Evolutionary conservation across 2,888 invertebrate species (phyloP).

Genomic region (Troglohyphantes excavatus): DNA sequence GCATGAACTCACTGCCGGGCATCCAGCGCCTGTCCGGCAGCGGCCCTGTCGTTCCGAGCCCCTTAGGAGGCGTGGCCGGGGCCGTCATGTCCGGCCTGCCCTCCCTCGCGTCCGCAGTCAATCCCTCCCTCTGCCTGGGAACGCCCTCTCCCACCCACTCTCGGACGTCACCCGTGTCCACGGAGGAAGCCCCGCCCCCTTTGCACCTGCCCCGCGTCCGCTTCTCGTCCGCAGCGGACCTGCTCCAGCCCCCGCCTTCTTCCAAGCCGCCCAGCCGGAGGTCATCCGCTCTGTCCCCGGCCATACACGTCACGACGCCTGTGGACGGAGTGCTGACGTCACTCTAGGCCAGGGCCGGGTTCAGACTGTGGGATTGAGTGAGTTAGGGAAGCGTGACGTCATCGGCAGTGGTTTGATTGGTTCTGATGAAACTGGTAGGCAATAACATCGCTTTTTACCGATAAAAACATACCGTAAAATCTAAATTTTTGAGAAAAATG

Average conservation of each 20-base stretch:
- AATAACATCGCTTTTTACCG: too few relatives aligned
- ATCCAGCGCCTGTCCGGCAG: constrained; percentile 25
- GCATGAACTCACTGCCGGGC: constrained; percentile 59
- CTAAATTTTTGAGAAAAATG: too few relatives aligned
- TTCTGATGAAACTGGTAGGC: too few relatives aligned
- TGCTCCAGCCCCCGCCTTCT: constrained; percentile 49
- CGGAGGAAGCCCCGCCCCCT: background rate
- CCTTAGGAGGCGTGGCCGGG: constrained; percentile 52
- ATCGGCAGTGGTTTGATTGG: too few relatives aligned
- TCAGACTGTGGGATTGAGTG: background rate
- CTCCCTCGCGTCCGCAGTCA: constrained; percentile 43
- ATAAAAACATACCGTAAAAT: too few relatives aligned
- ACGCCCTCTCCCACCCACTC: background rate
- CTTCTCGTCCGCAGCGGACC: constrained; percentile 50
- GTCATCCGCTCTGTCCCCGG: constrained; percentile 59
- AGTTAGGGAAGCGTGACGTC: background rate
- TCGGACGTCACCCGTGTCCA: background rate
- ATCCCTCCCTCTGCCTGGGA: background rate
- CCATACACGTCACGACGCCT: constrained; percentile 72
- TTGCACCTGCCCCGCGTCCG: constrained; percentile 44
- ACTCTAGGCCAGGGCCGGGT: constrained; percentile 19
- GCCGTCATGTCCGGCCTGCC: constrained; percentile 66
- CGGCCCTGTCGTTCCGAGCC: background rate
- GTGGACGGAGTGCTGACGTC: constrained; percentile 68
- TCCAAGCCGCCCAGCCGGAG: constrained; percentile 48